Evolutionary conservation across 1,140 invertebrate genomes (phyloP).

Genomic region (Cotesia typhae): DNA sequence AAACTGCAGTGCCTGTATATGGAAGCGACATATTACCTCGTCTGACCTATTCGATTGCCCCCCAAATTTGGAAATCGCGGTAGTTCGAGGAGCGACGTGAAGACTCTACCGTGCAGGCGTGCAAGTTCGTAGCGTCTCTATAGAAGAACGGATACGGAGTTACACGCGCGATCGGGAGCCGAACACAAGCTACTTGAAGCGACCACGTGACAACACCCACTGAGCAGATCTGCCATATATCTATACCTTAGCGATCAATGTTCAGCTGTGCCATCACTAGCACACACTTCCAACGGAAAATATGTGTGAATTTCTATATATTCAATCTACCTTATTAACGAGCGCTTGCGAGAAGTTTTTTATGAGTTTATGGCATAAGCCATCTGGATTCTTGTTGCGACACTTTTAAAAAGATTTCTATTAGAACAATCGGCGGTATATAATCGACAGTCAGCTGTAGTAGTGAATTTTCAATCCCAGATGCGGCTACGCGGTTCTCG

Average conservation of each 20-base stretch:
- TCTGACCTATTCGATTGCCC: conserved; percentile 68
- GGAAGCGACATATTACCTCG: conserved; percentile 71
- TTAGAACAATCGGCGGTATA: no score
- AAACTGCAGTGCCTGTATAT: conserved; percentile 68
- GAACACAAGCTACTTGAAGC: conserved; percentile 69
- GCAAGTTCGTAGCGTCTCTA: conserved; percentile 50
- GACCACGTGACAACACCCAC: conserved; percentile 71
- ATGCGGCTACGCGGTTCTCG: no score
- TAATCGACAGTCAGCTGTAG: no score
- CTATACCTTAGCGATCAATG: conserved; percentile 70
- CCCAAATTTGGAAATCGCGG: conserved; percentile 72
- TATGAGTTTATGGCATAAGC: neutral
- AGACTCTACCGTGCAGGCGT: conserved; percentile 67
- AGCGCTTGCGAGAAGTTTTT: neutral
- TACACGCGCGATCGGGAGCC: conserved; percentile 65
- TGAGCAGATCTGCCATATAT: conserved; percentile 72
- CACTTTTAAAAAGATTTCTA: no score
- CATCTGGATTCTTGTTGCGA: no score
- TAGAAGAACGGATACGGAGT: conserved; percentile 47
- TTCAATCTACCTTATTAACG: neutral
- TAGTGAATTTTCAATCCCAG: no score
- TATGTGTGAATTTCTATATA: accelerated
- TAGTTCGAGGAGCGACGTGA: conserved; percentile 70
- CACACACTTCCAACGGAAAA: conserved; percentile 66
- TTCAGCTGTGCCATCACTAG: conserved; percentile 74